Percentiles rank a stretch among this genome's conserved stretches.
Evolutionary conservation across 2,797 vertebrate genomes (phyloP).

Genomic region (Hippopotamyrus pictus): DNA sequence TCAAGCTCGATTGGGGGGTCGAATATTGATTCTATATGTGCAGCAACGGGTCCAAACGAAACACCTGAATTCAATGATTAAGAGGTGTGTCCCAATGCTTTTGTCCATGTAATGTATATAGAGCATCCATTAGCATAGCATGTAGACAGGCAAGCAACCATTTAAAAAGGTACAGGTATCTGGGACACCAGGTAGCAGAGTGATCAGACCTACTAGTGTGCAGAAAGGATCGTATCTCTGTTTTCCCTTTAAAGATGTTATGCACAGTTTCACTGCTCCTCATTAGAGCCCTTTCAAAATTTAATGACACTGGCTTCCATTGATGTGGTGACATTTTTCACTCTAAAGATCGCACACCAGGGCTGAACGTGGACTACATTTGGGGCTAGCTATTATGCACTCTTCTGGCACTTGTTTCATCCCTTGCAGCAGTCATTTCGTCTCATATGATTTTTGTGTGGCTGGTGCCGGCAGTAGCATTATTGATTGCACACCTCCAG

Average conservation of each 20-base stretch:
- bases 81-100: background rate
- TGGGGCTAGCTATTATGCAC: background rate
- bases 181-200: background rate
- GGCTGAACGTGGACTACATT: background rate
- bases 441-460: background rate
- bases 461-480: background rate
- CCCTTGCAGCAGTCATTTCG: background rate
- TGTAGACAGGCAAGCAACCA: background rate
- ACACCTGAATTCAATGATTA: background rate
- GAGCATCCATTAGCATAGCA: background rate
- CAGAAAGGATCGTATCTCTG: background rate
- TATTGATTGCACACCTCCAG: background rate
- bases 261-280: background rate
- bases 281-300: conserved; percentile 12
- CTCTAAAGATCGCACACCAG: background rate
- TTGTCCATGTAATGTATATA: background rate
- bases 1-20: no score
- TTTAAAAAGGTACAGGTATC: background rate
- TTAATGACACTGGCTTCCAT: conserved; percentile 5
- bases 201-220: background rate
- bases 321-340: conserved; percentile 10
- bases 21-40: background rate
- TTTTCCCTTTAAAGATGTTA: background rate
- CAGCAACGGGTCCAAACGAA: background rate
- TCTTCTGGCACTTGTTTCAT: background rate